Percentiles rank a stretch among this genome's conserved stretches.
These are phyloP conservation scores for Cephus spinipes DNA, from an alignment of 2,888 invertebrate genomes.

Conservation along the genomic window DNA sequence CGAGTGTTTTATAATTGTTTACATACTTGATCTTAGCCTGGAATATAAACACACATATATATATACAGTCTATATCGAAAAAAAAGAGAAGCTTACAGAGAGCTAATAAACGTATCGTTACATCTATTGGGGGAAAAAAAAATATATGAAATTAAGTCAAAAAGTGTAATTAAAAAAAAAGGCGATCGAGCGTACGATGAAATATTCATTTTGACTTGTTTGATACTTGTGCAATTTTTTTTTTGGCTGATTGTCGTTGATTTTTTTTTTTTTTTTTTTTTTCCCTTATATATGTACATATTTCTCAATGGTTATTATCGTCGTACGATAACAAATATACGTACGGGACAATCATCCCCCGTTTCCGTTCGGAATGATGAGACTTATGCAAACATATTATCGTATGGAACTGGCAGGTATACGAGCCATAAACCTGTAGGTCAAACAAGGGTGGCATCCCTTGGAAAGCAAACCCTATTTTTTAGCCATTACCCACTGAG, in stretches of 20 bases:
- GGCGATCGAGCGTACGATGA: neutral
- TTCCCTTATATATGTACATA: neutral
- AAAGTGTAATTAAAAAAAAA: neutral
- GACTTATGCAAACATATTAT: conserved; percentile 50
- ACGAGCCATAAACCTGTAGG: conserved; percentile 27
- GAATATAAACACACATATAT: neutral
- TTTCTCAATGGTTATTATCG: neutral
- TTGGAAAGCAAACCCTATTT: neutral
- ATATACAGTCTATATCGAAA: neutral
- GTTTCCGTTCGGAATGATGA: conserved; percentile 37
- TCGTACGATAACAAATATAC: neutral
- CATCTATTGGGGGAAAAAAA: neutral
- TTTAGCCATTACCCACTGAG: neutral
- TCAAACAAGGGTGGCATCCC: conserved; percentile 36
- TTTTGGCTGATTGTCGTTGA: neutral
- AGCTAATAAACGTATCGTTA: neutral
- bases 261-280: neutral
- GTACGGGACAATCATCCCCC: neutral
- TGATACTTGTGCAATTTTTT: neutral
- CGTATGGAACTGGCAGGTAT: conserved; percentile 1
- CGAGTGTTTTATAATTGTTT: conserved; percentile 5
- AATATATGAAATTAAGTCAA: neutral
- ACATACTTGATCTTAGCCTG: neutral
- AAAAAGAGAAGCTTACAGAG: neutral
- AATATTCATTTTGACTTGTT: neutral